Evolutionary conservation across 1,140 invertebrate genomes (phyloP).

Genomic region (Lanistes nyassanus): DNA sequence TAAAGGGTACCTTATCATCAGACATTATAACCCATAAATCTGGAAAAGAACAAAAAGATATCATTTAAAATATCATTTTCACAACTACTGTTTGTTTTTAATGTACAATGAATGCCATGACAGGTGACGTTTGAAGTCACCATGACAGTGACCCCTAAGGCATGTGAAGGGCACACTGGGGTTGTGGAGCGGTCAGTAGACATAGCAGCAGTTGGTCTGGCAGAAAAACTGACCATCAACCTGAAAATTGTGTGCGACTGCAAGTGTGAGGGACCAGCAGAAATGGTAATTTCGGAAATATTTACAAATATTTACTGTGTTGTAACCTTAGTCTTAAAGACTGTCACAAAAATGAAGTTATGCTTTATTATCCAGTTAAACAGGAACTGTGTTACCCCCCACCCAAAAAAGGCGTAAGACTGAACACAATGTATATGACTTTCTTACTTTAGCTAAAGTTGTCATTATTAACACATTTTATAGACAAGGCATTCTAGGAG

Average conservation of each 20-base stretch:
- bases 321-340: background rate
- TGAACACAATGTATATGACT: too few relatives aligned
- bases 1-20: too few relatives aligned
- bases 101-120: background rate
- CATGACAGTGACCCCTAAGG: slow-evolving; percentile 76
- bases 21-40: too few relatives aligned
- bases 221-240: slow-evolving; percentile 85
- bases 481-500: too few relatives aligned
- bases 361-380: too few relatives aligned
- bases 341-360: background rate
- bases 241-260: slow-evolving; percentile 91
- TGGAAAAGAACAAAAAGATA: too few relatives aligned
- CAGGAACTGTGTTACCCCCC: too few relatives aligned
- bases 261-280: slow-evolving; percentile 72
- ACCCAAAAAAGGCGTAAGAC: too few relatives aligned
- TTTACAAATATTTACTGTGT: background rate
- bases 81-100: too few relatives aligned
- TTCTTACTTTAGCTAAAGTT: too few relatives aligned
- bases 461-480: too few relatives aligned
- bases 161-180: slow-evolving; percentile 28
- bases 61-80: too few relatives aligned
- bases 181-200: slow-evolving; percentile 70
- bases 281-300: slow-evolving; percentile 33
- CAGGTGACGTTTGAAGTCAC: slow-evolving; percentile 71
- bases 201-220: slow-evolving; percentile 92